Evolutionary conservation across 1,140 invertebrate species (phyloP).

Genomic region (Leptinotarsa defecta): DNA sequence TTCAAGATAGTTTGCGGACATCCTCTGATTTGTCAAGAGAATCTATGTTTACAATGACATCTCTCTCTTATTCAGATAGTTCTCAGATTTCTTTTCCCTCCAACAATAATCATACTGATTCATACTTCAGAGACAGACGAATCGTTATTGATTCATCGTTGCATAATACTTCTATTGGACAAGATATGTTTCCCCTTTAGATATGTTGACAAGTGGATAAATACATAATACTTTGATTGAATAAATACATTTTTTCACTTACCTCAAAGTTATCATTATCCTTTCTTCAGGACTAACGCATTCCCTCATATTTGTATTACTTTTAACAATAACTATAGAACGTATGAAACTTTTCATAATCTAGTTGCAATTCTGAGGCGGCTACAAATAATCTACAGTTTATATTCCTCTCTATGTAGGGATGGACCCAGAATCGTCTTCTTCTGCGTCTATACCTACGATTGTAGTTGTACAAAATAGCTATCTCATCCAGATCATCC

Average conservation of each 20-base stretch:
- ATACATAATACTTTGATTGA: background rate
- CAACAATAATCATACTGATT: slow-evolving; percentile 10
- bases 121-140: slow-evolving; percentile 2
- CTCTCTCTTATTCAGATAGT: background rate
- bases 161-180: slow-evolving; percentile 10
- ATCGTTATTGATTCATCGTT: slow-evolving; percentile 11
- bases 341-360: slow-evolving; percentile 24
- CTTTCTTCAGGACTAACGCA: slow-evolving; percentile 23
- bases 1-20: slow-evolving; percentile 11
- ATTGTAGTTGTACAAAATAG: slow-evolving; percentile 24
- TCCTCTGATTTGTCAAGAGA: background rate
- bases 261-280: slow-evolving; percentile 13
- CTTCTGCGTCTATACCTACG: slow-evolving; percentile 22
- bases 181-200: slow-evolving; percentile 4
- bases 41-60: slow-evolving; percentile 11
- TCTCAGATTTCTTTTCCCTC: slow-evolving; percentile 12
- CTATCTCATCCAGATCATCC: slow-evolving; percentile 21
- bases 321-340: slow-evolving; percentile 24
- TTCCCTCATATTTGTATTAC: slow-evolving; percentile 19
- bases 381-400: slow-evolving; percentile 21
- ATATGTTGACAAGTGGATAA: background rate
- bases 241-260: slow-evolving; percentile 18
- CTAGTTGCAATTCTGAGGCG: slow-evolving; percentile 18
- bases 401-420: background rate
- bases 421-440: background rate